Evolutionary conservation across 2,888 invertebrate species (phyloP).

Genomic region (Bhutanitis thaidina): DNA sequence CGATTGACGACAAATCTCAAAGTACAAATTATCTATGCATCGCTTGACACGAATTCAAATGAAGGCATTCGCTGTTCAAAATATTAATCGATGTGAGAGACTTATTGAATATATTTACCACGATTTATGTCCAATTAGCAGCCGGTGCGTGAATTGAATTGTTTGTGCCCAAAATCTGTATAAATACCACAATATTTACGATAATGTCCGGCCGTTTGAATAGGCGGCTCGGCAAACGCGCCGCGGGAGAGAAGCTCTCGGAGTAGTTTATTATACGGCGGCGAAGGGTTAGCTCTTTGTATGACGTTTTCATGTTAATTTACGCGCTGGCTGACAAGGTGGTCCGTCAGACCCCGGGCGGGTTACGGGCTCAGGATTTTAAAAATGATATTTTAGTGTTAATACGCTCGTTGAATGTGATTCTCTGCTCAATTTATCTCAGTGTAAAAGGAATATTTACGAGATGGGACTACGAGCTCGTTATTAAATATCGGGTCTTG

Average conservation of each 20-base stretch:
- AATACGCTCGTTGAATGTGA: slow-evolving; percentile 53
- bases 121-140: slow-evolving; percentile 77
- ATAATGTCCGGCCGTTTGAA: slow-evolving; percentile 69
- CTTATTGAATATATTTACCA: slow-evolving; percentile 74
- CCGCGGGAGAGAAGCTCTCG: slow-evolving; percentile 53
- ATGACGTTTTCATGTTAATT: slow-evolving; percentile 60
- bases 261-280: slow-evolving; percentile 60
- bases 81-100: slow-evolving; percentile 71
- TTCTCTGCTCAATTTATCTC: slow-evolving; percentile 48
- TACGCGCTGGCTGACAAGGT: slow-evolving; percentile 66
- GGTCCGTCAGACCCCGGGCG: slow-evolving; percentile 49
- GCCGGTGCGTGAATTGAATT: slow-evolving; percentile 77
- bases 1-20: slow-evolving; percentile 48
- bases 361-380: slow-evolving; percentile 39
- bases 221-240: slow-evolving; percentile 53
- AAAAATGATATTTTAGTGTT: slow-evolving; percentile 74
- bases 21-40: slow-evolving; percentile 62
- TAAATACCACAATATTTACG: slow-evolving; percentile 79
- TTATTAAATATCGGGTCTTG: slow-evolving; percentile 23
- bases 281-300: slow-evolving; percentile 73
- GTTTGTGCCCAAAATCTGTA: slow-evolving; percentile 74
- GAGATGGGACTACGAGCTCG: slow-evolving; percentile 26
- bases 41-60: slow-evolving; percentile 63
- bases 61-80: slow-evolving; percentile 62
- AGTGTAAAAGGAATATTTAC: slow-evolving; percentile 40